Conservation (phyloP, 2,113 vertebrate species). For the Platichthys stellatus region DNA sequence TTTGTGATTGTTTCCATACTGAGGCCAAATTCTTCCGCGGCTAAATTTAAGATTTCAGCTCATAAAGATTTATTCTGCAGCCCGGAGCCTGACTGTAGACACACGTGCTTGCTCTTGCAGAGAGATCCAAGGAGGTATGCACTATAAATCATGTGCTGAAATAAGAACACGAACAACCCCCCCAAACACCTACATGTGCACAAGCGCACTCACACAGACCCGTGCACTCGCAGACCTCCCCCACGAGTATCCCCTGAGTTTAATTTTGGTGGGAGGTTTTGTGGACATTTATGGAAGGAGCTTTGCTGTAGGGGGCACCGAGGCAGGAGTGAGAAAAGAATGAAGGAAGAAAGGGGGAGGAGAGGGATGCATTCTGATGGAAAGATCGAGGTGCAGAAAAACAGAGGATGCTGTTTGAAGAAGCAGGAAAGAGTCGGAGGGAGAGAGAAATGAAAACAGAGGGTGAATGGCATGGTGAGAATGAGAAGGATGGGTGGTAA, state of each 20-base stretch:
- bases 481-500: not conserved
- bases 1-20: not conserved
- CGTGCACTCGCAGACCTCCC: constrained; percentile 22
- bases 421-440: not conserved
- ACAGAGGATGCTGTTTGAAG: constrained; percentile 1
- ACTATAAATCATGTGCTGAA: constrained; percentile 56
- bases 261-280: constrained; percentile 54
- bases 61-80: constrained; percentile 8
- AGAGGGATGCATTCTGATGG: not conserved
- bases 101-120: constrained; percentile 18
- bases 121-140: constrained; percentile 23
- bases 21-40: not conserved
- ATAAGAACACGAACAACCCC: constrained; percentile 42
- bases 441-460: not conserved
- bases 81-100: not conserved
- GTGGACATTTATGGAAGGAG: constrained; percentile 44
- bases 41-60: not conserved
- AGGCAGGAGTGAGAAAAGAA: constrained; percentile 18
- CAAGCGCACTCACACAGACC: constrained; percentile 23
- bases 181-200: constrained; percentile 33
- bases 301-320: constrained; percentile 47
- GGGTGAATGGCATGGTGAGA: constrained; percentile 4
- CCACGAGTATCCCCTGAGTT: constrained; percentile 53
- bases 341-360: not conserved
- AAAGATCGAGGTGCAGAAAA: not conserved